Base-by-base conservation (phyloP, 64 coral and sea anemone genomes). In the Montipora foliosa region DNA sequence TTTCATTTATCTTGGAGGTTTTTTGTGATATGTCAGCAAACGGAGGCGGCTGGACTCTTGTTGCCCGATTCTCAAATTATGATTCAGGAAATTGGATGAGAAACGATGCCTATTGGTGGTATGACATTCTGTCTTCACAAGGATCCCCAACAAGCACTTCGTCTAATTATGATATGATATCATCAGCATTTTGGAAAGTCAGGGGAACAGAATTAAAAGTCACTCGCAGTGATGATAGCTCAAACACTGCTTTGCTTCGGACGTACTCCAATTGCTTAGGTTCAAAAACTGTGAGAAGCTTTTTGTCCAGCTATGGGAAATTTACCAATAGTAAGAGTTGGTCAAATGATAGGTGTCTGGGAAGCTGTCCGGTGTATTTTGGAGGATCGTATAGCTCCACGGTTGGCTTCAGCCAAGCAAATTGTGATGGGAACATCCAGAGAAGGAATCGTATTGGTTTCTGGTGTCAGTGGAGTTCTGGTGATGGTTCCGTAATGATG, bases 401-500 rank as follows among this genome's bases (percentile, higher is more conserved):
- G 8, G 1, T 3, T 64, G 61, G 11, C 2, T 94, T 94, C 66
- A 75, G 83, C 46, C 87, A 70, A 67, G 49, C 37, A 1, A 2
- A 67, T 20, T 90, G 93, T 47, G 66, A 83, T 49, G 81, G 88
- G n/a, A 90, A 90, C 73, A 79, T 95, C 12, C 77, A 78, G 37
- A 75, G 73, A 24, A 62, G 87, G 50, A 47, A 68, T 37, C 71
- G 72, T 13, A 3, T 94, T 19, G 67, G 51, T 10, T 95, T 95
- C 72, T 95, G 93, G 93, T 95, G 93, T 83, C 70, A 95, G 70
- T 90, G 83, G 82, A 25, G 81, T 0, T 3, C 24, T 57, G 93
- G 93, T 4, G 88, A 95, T 22, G 93, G 72, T 45, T 66, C 93
- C 62, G 93, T 95, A 14, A 82, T 95, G 64, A 95, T 95, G 93